Evolutionary conservation across 2,113 vertebrate genomes (phyloP).

Genomic region (Heterotilapia buettikoferi): DNA sequence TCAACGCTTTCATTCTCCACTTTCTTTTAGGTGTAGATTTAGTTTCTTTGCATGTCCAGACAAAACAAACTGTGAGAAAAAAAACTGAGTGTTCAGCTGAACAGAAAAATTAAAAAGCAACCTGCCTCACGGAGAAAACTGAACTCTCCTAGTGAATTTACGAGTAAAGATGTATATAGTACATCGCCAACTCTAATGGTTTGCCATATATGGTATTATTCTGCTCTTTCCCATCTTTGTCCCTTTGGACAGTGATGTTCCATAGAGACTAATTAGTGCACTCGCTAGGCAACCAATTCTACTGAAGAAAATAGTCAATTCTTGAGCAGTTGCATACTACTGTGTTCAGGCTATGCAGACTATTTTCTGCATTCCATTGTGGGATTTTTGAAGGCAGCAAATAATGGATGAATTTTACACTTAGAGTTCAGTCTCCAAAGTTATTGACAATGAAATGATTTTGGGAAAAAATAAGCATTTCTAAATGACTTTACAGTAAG

Average conservation of each 20-base stretch:
- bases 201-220: neutral
- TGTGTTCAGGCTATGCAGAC: neutral
- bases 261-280: neutral
- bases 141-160: neutral
- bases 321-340: neutral
- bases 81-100: neutral
- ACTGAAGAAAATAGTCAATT: neutral
- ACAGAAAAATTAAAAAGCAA: neutral
- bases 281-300: neutral
- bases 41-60: neutral
- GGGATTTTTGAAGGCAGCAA: neutral
- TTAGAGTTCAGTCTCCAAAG: neutral
- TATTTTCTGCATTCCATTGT: neutral
- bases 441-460: neutral
- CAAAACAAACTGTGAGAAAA: neutral
- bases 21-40: neutral
- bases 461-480: neutral
- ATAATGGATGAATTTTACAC: neutral
- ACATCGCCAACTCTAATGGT: neutral
- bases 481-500: neutral
- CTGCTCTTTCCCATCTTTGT: neutral
- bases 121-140: neutral
- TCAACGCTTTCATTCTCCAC: neutral
- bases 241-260: neutral
- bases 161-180: neutral